Conservation (phyloP, 2,113 vertebrate genomes). For the Aldabrachelys gigantea region DNA sequence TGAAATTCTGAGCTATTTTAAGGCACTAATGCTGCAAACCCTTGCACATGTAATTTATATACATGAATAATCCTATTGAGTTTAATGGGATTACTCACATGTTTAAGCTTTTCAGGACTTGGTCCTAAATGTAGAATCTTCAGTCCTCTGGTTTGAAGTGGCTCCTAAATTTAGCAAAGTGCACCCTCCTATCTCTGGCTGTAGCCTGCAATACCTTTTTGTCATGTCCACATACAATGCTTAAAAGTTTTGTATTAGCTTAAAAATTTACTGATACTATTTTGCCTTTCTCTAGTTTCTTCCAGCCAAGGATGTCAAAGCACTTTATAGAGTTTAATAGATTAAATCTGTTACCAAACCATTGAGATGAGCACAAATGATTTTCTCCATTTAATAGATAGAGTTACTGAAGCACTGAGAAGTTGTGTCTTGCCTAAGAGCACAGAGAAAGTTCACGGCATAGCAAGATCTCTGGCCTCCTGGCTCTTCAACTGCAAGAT, state of each 20-base stretch:
- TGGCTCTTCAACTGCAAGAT: rapidly evolving
- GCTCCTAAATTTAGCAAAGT: not conserved
- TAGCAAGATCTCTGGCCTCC: not conserved
- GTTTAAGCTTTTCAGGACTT: not conserved
- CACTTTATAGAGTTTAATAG: not conserved
- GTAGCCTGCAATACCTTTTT: rapidly evolving
- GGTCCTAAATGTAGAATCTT: not conserved
- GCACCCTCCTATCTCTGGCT: not conserved
- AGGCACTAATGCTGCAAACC: not conserved
- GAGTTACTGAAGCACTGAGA: not conserved
- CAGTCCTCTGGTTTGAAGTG: not conserved
- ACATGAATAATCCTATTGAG: not conserved
- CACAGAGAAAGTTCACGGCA: rapidly evolving
- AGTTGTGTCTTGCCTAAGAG: not conserved
- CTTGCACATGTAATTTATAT: rapidly evolving
- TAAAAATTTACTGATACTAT: not conserved
- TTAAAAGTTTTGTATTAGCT: not conserved
- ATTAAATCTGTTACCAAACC: not conserved
- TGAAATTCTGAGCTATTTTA: not conserved
- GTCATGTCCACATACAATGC: not conserved
- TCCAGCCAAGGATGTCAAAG: not conserved
- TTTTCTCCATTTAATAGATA: rapidly evolving
- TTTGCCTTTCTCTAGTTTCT: not conserved
- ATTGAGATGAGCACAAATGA: not conserved
- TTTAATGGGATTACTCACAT: not conserved